Percentiles rank a stretch among this genome's conserved stretches.
These are phyloP conservation scores for Amniataba percoides DNA, from an alignment of 2,797 vertebrate species.

Conservation along the genomic window DNA sequence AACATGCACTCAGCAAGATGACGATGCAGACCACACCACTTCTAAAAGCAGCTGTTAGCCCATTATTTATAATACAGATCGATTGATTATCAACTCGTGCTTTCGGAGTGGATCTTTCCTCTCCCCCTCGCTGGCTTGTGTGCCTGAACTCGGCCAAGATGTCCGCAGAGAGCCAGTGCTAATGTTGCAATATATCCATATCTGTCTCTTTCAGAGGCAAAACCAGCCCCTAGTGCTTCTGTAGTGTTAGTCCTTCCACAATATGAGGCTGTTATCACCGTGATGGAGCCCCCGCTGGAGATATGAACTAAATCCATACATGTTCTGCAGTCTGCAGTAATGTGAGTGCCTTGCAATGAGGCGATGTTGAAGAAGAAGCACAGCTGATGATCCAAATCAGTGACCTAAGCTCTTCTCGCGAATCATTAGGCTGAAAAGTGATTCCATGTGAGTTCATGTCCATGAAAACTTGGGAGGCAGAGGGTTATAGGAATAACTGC, in stretches of 20 bases:
- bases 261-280: background rate
- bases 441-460: background rate
- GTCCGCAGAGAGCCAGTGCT: slow-evolving; percentile 16
- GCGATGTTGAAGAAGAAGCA: slow-evolving; percentile 17
- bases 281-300: slow-evolving; percentile 4
- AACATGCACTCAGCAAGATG: slow-evolving; percentile 33
- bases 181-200: slow-evolving; percentile 8
- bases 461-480: background rate
- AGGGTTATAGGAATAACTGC: background rate
- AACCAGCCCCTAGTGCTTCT: background rate
- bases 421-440: slow-evolving; percentile 15
- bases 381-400: background rate
- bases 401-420: slow-evolving; percentile 16
- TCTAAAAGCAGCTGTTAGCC: slow-evolving; percentile 42
- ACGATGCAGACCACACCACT: slow-evolving; percentile 30
- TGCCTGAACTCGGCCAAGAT: background rate
- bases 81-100: slow-evolving; percentile 5
- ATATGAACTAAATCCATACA: slow-evolving; percentile 9
- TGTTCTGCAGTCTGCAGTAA: slow-evolving; percentile 19
- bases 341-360: slow-evolving; percentile 37
- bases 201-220: slow-evolving; percentile 9
- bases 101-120: slow-evolving; percentile 5
- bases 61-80: slow-evolving; percentile 25
- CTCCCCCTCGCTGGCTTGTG: slow-evolving; percentile 11
- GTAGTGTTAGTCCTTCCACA: background rate